A percentile compares a stretch with the other conserved stretches of the same genome.
These are phyloP conservation scores for Caenorhabditis plicata DNA, from an alignment of 2,888 invertebrate genomes.

Conservation along the genomic window DNA sequence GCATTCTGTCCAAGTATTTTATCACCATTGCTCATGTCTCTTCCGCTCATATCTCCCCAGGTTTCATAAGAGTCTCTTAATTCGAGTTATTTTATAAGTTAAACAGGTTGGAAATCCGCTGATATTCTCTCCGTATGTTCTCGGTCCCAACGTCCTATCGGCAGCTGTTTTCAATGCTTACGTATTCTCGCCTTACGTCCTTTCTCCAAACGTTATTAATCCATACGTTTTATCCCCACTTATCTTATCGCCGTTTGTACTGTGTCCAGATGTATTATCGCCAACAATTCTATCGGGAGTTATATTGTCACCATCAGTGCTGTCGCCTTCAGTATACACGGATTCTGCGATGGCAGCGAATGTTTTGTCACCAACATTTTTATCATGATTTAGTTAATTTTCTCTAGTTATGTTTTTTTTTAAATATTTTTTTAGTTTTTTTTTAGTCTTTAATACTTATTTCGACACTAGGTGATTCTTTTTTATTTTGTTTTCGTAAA, in stretches of 20 bases:
- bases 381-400: constrained; percentile 23
- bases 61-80: constrained; percentile 7
- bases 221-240: constrained; percentile 56
- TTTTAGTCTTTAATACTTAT: no score
- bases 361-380: constrained; percentile 47
- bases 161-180: constrained; percentile 57
- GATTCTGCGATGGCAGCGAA: constrained; percentile 47
- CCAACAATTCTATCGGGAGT: constrained; percentile 49
- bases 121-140: constrained; percentile 45
- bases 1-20: constrained; percentile 50
- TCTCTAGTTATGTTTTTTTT: constrained; percentile 6
- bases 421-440: no score
- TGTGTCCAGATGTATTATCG: constrained; percentile 49
- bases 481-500: not conserved
- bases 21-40: constrained; percentile 42
- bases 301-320: constrained; percentile 39
- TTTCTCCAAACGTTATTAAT: constrained; percentile 55
- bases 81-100: not conserved
- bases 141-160: constrained; percentile 50
- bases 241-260: constrained; percentile 39
- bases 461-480: no score
- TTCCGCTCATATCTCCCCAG: constrained; percentile 51
- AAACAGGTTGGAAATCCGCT: constrained; percentile 40
- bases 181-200: constrained; percentile 51
- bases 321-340: constrained; percentile 50